Base-by-base conservation (phyloP, 2,888 invertebrate species). In the Brachyopa scutellaris region DNA sequence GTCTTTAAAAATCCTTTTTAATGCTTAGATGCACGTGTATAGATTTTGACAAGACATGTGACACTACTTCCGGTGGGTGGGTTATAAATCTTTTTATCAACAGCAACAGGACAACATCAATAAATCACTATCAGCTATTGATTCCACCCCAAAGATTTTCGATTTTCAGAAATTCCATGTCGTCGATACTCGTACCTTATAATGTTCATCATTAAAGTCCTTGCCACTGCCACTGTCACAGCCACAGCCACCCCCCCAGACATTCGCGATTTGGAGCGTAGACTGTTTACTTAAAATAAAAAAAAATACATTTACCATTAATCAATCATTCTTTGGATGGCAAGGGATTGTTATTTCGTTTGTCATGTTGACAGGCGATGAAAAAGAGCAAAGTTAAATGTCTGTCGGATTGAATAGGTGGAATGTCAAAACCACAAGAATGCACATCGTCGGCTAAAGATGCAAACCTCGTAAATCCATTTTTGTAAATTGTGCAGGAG, bases 1-100 rank as follows among this genome's bases (percentile, higher is more conserved):
- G n/a, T n/a, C n/a, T n/a, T n/a, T n/a, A n/a, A n/a, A n/a, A n/a
- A n/a, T n/a, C n/a, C n/a, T n/a, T 15, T 51, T 31, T 31, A 9
- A 15, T 31, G 17, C 0, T 3, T 17, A 31, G 51, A 8, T 38
- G n/a, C n/a, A n/a, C n/a, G n/a, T n/a, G n/a, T n/a, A n/a, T n/a
- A n/a, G n/a, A n/a, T n/a, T 38, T 29, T 17, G 15, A 38, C 21
- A 6, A 23, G 38, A 64, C 49, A 36, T 51, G 15, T 38, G 51
- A 26, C 38, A 64, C 38, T 38, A 15, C 17, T 66, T 66, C 40
- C 53, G 13, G 53, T 53, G n/a, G n/a, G n/a, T n/a, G 21, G 49
- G 40, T 51, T 38, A 51, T 70, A 49, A 70, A 49, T 70, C 70
- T 49, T 59, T 55, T 40, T 49, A 59, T 70, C 70, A 70, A 49